Conservation (phyloP, 2,113 vertebrate species). For the Corvus hawaiiensis region DNA sequence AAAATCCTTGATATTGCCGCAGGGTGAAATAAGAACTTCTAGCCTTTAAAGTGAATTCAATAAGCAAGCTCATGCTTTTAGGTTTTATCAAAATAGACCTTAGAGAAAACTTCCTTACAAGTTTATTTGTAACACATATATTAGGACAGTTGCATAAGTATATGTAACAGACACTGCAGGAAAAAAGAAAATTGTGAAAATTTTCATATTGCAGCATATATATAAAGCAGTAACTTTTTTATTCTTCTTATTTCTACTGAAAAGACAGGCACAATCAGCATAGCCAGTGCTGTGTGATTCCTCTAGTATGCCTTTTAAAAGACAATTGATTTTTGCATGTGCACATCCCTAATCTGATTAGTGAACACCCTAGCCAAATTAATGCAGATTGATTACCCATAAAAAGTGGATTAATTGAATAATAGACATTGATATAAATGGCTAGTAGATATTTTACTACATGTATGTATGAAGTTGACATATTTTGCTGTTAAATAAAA, state of each 20-base stretch:
- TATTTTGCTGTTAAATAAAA: slow-evolving; percentile 54
- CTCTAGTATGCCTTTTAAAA: neutral
- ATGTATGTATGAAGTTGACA: slow-evolving; percentile 34
- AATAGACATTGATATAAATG: slow-evolving; percentile 57
- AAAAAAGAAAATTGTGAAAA: neutral
- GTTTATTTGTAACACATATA: neutral
- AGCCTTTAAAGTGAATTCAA: neutral
- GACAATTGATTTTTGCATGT: neutral
- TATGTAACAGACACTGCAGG: neutral
- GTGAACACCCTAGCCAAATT: slow-evolving; percentile 67
- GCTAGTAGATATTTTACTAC: slow-evolving; percentile 53
- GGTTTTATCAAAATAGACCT: neutral
- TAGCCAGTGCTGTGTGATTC: neutral
- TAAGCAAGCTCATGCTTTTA: neutral
- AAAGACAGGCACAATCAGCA: neutral
- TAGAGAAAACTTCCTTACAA: neutral
- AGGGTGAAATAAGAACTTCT: neutral
- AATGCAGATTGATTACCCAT: slow-evolving; percentile 67
- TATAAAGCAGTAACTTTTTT: neutral
- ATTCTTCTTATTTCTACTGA: neutral
- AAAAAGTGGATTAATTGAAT: slow-evolving; percentile 69
- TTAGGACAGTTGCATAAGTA: neutral
- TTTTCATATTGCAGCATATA: neutral
- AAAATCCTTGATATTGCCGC: neutral
- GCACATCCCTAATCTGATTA: slow-evolving; percentile 59